A percentile compares a stretch with the other conserved stretches of the same genome.
phyloP scores from a whole-genome alignment of 1,140 invertebrate species.

The Trichoplusia ni region DNA sequence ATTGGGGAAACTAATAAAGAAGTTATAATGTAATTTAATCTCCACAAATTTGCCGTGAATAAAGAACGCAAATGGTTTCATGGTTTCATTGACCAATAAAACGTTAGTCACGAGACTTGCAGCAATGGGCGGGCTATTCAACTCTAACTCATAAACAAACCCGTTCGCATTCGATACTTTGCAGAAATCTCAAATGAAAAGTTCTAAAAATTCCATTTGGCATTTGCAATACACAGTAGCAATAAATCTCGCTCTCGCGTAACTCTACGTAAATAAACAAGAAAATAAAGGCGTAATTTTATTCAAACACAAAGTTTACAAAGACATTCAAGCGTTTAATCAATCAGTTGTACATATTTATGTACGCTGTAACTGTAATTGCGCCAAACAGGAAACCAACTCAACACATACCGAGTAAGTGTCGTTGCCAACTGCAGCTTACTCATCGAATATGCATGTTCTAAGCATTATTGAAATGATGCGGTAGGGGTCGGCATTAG shows the following conservation, averaged over 20 bases:
- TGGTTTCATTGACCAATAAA: not conserved
- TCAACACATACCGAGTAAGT: not conserved
- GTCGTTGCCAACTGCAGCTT: too few species aligned
- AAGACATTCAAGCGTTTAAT: not conserved
- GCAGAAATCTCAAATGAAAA: not conserved
- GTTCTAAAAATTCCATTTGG: conserved; percentile 14
- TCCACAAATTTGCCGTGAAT: too few species aligned
- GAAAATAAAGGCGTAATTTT: not conserved
- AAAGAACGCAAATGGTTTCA: too few species aligned
- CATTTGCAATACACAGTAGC: not conserved
- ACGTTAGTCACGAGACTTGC: not conserved
- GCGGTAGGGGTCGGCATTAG: conserved; percentile 95
- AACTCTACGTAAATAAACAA: conserved; percentile 1
- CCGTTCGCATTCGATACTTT: not conserved
- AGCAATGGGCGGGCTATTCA: conserved; percentile 5
- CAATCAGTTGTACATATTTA: not conserved
- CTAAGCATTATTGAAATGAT: conserved; percentile 87
- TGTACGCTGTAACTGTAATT: too few species aligned
- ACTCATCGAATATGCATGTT: conserved; percentile 82
- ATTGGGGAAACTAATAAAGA: too few species aligned
- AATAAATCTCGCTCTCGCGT: not conserved
- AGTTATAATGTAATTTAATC: too few species aligned
- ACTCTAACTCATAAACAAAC: conserved; percentile 6
- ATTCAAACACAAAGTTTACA: not conserved
- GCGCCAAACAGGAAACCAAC: not conserved